Evolutionary conservation across 2,888 invertebrate species (phyloP), one percentile per base, ranked within the genome.

Genomic region (Cryptus viduatorius): DNA sequence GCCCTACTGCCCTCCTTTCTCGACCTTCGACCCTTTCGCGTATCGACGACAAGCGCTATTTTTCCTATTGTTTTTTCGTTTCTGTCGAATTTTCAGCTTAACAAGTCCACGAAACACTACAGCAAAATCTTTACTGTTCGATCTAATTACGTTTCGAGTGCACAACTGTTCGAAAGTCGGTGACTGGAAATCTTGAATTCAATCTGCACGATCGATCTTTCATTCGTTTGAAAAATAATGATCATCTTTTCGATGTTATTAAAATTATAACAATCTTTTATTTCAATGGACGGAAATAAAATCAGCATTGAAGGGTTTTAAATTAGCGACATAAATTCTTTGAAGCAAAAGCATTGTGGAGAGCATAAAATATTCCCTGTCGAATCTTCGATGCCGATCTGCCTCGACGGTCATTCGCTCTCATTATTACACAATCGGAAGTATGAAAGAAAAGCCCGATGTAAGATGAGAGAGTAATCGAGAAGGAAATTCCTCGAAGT

Each of bases 341-440:
- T 19, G 24, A 56, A 10, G 19, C 10, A 56, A 56, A 19, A 8
- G 19, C 12, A 56, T 24, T 19, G 37, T 19, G 1, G 56, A 8
- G 12, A 56, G 56, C 19, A 31, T 31, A 61, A 14, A 61, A 61
- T 31, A 61, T 8, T 19, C 61, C 4, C 1, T 16, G 12, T 44
- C 31, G 42, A 65, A 72, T 79, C 42, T 53, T 71, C 29, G 44
- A 50, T 0, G 29, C 29, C 46, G 53, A 67, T 67, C 46, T 37
- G 24, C 19, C 48, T 8, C 37, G 5, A 1, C 37, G 48, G 61
- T 78, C 69, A 56, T 79, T 72, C 46, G 7, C 29, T 31, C 56
- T 56, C 67, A 29, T 79, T 67, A 73, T 72, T 46, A 61, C 16
- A 48, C 59, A 79, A 79, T 73, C 79, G 79, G 72, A 79, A 65